phyloP scores from a whole-genome alignment of 2,888 invertebrate species.

The Ophion slaviceki region DNA sequence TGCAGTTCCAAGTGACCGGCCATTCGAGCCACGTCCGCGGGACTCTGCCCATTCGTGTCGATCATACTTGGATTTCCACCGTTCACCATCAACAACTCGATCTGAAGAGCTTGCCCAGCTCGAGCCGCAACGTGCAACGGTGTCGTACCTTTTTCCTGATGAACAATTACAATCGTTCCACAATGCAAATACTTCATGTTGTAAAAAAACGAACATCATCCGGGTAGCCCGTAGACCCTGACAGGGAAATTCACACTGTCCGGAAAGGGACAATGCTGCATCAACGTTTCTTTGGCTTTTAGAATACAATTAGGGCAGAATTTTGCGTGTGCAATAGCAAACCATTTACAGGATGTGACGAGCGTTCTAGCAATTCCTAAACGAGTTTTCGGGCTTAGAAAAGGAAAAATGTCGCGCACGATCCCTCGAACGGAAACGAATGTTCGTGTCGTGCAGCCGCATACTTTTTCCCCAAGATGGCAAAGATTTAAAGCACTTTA shows the following conservation, averaged over 20 bases:
- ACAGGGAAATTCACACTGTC: too few relatives aligned
- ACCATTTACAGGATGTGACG: too few relatives aligned
- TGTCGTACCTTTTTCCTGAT: constrained; percentile 94
- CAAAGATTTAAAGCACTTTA: too few relatives aligned
- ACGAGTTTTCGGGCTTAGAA: too few relatives aligned
- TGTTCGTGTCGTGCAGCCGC: too few relatives aligned
- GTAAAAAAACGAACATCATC: not conserved
- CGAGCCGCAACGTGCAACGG: constrained; percentile 98
- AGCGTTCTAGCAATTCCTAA: too few relatives aligned
- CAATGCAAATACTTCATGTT: not conserved
- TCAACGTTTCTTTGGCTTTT: not conserved
- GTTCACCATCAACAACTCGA: constrained; percentile 96
- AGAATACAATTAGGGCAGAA: not conserved
- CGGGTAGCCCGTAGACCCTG: not conserved
- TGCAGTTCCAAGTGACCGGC: constrained; percentile 92
- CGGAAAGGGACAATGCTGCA: not conserved
- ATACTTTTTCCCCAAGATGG: too few relatives aligned
- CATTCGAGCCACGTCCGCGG: constrained; percentile 89
- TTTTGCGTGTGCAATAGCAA: too few relatives aligned
- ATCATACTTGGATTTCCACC: constrained; percentile 95
- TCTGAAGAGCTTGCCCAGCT: constrained; percentile 95
- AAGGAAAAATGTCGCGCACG: too few relatives aligned
- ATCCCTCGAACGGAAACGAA: too few relatives aligned
- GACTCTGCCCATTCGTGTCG: constrained; percentile 90
- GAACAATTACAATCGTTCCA: not conserved